phyloP scores from a whole-genome alignment of 2,797 vertebrate species.

The Hypotaenidia philippensis region DNA sequence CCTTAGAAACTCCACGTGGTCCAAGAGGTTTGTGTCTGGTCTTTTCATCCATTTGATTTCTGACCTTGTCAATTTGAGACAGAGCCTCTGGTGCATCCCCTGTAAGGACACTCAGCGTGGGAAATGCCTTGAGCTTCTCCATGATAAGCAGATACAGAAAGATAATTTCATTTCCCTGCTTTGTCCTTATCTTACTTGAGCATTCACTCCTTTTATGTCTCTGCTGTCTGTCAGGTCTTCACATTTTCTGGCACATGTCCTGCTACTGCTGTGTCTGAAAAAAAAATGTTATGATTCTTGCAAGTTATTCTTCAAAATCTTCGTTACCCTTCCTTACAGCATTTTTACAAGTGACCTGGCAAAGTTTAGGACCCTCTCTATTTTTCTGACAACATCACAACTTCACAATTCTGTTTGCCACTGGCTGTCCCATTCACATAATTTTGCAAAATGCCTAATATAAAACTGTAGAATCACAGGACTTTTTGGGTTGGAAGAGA shows the following conservation, averaged over 20 bases:
- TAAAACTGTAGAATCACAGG: too few species aligned
- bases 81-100: not conserved
- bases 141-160: not conserved
- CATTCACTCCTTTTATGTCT: not conserved
- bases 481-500: too few species aligned
- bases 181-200: not conserved
- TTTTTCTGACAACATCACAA: not conserved
- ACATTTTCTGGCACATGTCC: not conserved
- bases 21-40: not conserved
- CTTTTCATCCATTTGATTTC: not conserved
- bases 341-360: not conserved
- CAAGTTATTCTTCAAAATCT: not conserved
- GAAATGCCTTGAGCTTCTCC: not conserved
- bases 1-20: not conserved
- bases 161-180: not conserved
- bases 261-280: not conserved
- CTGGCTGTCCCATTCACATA: not conserved
- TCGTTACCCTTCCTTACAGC: not conserved
- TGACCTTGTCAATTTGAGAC: not conserved
- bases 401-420: not conserved
- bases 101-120: not conserved
- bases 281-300: not conserved
- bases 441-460: not conserved
- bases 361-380: not conserved
- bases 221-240: not conserved